Evolutionary conservation across 1,140 invertebrate genomes (phyloP).

Genomic region (Myzus persicae): DNA sequence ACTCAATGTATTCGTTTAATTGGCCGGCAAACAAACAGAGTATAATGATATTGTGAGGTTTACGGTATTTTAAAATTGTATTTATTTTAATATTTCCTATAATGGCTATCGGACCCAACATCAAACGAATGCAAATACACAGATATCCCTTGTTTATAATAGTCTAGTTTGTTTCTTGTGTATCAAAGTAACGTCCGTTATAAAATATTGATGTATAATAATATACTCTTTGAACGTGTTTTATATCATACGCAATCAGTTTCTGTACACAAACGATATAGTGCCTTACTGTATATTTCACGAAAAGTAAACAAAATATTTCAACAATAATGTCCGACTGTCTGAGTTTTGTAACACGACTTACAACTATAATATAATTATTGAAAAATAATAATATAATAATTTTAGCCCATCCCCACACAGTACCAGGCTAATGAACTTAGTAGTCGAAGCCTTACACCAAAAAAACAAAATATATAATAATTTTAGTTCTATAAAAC

Average conservation of each 20-base stretch:
- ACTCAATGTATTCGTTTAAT: neutral
- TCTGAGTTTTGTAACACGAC: neutral
- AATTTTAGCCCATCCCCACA: no score
- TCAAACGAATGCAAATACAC: neutral
- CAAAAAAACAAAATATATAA: no score
- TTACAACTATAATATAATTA: neutral
- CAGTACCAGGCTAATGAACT: no score
- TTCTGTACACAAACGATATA: neutral
- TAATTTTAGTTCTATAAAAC: neutral
- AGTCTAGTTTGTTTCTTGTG: neutral
- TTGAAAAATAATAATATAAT: neutral
- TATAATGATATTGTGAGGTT: neutral
- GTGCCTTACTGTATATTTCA: neutral
- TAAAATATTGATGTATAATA: constrained; percentile 11
- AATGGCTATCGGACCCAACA: neutral
- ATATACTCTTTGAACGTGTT: neutral
- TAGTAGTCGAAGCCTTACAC: no score
- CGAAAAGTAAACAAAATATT: neutral
- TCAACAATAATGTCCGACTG: neutral
- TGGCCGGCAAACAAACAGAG: neutral
- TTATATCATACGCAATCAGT: neutral
- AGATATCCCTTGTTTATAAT: neutral
- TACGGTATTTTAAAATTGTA: neutral
- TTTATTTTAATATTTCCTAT: constrained; percentile 5
- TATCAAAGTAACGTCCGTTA: neutral